Conservation (phyloP, 2,888 invertebrate species). For the Xanthorhoe designata region DNA sequence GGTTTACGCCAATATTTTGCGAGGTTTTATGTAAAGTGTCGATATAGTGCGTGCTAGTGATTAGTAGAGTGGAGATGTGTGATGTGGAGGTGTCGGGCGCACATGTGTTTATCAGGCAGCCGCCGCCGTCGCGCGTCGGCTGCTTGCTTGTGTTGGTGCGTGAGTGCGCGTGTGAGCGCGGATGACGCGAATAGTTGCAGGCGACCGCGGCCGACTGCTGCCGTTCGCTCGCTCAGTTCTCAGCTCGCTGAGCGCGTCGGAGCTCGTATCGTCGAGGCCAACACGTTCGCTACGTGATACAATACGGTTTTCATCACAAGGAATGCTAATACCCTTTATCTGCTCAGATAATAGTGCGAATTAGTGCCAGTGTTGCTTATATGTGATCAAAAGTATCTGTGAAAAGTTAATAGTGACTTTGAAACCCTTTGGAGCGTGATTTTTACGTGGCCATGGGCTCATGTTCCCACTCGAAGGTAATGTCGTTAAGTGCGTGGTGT, state of each 20-base stretch:
- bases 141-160: conserved; percentile 77
- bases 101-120: conserved; percentile 67
- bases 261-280: conserved; percentile 78
- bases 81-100: conserved; percentile 52
- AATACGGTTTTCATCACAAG: conserved; percentile 56
- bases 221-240: conserved; percentile 66
- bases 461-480: conserved; percentile 78
- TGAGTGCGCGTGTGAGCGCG: conserved; percentile 77
- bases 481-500: conserved; percentile 66
- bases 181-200: conserved; percentile 81
- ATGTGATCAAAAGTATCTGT: conserved; percentile 59
- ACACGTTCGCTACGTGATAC: conserved; percentile 48
- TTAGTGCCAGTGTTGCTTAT: conserved; percentile 65
- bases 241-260: conserved; percentile 70
- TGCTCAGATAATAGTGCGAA: conserved; percentile 73
- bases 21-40: conserved; percentile 18
- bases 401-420: conserved; percentile 64
- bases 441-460: conserved; percentile 80
- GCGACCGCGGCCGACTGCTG: conserved; percentile 61
- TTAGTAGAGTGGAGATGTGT: conserved; percentile 42
- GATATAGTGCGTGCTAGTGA: conserved; percentile 9
- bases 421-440: conserved; percentile 68
- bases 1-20: conserved; percentile 4
- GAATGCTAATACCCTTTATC: conserved; percentile 73
- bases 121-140: conserved; percentile 46